These are phyloP conservation scores for Parnassius glacialis DNA, from an alignment of 2,888 invertebrate genomes.

Conservation along the genomic window DNA sequence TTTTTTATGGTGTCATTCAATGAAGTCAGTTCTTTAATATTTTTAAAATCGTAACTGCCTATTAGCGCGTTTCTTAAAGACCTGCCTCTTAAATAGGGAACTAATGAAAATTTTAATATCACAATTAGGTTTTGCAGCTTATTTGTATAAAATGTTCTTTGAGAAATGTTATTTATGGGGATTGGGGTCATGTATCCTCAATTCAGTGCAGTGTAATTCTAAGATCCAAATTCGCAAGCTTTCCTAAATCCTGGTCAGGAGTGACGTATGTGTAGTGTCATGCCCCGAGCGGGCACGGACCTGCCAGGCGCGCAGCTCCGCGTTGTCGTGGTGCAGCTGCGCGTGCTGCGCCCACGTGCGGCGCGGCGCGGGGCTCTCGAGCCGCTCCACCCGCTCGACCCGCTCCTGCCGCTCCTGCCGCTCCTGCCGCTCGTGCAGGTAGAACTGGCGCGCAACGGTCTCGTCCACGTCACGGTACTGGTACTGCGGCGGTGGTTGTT, in stretches of 20 bases:
- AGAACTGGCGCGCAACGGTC: conserved; percentile 82
- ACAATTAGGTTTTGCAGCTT: no score
- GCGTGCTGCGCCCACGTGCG: conserved; percentile 52
- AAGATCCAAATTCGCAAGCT: no score
- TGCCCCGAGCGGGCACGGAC: conserved; percentile 35
- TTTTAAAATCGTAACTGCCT: no score
- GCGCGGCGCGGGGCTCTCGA: conserved; percentile 67
- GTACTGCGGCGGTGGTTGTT: background rate
- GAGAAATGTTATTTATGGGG: no score
- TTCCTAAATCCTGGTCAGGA: background rate
- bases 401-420: conserved; percentile 75
- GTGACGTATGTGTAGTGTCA: background rate
- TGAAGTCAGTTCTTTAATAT: no score
- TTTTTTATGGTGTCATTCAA: no score
- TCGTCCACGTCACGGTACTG: conserved; percentile 46
- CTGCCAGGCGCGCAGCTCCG: conserved; percentile 76
- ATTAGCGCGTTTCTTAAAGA: no score
- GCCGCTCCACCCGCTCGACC: conserved; percentile 73
- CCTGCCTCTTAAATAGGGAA: no score
- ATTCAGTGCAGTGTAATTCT: no score
- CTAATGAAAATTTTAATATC: no score
- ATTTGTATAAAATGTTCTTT: no score
- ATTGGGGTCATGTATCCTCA: no score
- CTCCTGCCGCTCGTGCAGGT: conserved; percentile 84
- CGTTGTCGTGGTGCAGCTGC: conserved; percentile 82